Conservation (phyloP, 2,797 vertebrate species). For the Threskiornis aethiopicus region DNA sequence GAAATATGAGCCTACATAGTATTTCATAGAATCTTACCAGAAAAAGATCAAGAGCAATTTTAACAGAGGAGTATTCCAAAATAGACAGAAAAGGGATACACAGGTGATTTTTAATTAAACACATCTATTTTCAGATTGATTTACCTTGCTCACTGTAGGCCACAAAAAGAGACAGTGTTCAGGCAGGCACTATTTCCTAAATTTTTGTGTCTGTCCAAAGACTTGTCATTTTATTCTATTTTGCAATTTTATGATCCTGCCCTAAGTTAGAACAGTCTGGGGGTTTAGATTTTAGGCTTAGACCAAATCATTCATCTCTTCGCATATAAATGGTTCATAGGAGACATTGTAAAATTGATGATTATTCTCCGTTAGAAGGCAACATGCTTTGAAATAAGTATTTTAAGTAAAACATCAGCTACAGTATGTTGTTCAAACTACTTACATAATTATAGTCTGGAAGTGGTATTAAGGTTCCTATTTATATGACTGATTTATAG, state of each 20-base stretch:
- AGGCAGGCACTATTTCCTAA: neutral
- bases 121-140: neutral
- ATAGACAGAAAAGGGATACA: neutral
- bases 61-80: neutral
- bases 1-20: neutral
- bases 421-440: neutral
- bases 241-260: neutral
- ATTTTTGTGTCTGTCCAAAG: neutral
- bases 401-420: constrained; percentile 35
- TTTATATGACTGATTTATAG: neutral
- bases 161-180: neutral
- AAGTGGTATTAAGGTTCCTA: neutral
- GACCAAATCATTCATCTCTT: neutral
- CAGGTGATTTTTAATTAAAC: neutral
- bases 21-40: neutral
- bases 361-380: neutral
- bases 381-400: neutral
- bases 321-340: neutral
- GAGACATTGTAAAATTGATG: neutral
- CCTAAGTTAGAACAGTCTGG: neutral
- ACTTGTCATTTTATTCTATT: neutral
- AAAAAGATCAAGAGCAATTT: neutral
- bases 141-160: neutral
- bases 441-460: neutral
- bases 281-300: neutral